phyloP scores from a whole-genome alignment of 2,888 invertebrate genomes.

The Dryadula phaetusa region DNA sequence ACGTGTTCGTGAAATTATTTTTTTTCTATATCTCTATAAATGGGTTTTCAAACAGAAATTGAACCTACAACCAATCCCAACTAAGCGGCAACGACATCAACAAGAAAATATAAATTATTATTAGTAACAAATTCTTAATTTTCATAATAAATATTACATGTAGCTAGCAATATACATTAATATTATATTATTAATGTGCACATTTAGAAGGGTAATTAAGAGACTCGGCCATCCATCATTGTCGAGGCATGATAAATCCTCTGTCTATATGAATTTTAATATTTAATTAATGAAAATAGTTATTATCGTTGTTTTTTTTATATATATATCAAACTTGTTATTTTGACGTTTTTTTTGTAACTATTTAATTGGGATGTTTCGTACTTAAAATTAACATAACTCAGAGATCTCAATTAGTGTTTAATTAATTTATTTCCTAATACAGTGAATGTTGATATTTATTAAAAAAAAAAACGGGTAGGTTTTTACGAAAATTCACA shows the following conservation, averaged over 20 bases:
- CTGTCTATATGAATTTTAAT: conserved; percentile 39
- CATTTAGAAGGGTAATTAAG: conserved; percentile 48
- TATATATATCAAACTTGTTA: background rate
- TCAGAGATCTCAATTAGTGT: too few species aligned
- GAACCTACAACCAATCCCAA: too few species aligned
- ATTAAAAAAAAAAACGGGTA: too few species aligned
- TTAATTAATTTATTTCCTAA: too few species aligned
- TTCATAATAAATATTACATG: background rate
- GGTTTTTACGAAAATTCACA: too few species aligned
- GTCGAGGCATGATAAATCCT: conserved; percentile 54
- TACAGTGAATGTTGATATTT: too few species aligned
- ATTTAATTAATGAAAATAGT: conserved; percentile 24
- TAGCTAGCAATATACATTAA: background rate
- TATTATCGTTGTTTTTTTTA: background rate
- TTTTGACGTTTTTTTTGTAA: background rate
- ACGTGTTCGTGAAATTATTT: too few species aligned
- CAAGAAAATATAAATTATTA: background rate
- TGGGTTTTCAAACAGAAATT: too few species aligned
- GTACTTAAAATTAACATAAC: too few species aligned
- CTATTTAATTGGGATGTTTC: too few species aligned
- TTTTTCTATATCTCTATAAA: too few species aligned
- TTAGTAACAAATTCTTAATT: background rate
- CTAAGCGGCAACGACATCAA: too few species aligned
- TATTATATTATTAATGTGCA: conserved; percentile 16
- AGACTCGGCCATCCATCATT: conserved; percentile 51